A percentile compares a stretch with the other conserved stretches of the same genome.
These are phyloP conservation scores for Drosophila sulfurigaster DNA, from an alignment of 1,140 invertebrate genomes.

Conservation along the genomic window DNA sequence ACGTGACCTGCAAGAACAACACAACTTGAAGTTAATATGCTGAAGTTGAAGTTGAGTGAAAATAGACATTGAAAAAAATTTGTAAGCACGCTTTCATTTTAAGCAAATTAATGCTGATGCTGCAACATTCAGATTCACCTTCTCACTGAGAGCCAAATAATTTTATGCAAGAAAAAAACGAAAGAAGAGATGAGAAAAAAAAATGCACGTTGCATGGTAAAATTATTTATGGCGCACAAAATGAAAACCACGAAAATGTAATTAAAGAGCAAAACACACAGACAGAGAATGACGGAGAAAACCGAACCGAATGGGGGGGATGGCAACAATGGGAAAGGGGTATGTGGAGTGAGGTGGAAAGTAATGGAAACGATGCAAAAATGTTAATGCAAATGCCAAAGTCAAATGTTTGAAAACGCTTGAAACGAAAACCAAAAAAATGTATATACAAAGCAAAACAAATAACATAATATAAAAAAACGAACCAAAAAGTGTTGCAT, in stretches of 20 bases:
- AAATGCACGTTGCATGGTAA: constrained; percentile 34
- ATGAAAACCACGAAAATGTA: constrained; percentile 79
- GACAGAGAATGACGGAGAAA: constrained; percentile 5
- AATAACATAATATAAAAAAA: neutral
- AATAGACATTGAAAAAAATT: constrained; percentile 35
- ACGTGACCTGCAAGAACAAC: constrained; percentile 88
- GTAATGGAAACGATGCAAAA: constrained; percentile 22
- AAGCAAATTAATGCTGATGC: constrained; percentile 58
- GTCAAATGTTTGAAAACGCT: constrained; percentile 49
- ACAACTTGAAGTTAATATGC: constrained; percentile 29
- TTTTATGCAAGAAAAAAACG: constrained; percentile 22
- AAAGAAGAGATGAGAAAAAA: neutral
- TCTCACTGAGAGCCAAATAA: constrained; percentile 23
- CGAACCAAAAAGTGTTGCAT: constrained; percentile 32
- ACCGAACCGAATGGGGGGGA: neutral
- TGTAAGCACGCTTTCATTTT: constrained; percentile 49
- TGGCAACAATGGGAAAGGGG: neutral
- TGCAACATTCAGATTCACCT: constrained; percentile 34
- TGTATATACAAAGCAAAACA: neutral
- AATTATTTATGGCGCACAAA: constrained; percentile 76
- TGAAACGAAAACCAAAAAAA: constrained; percentile 32
- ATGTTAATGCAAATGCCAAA: constrained; percentile 76
- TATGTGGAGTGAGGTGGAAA: neutral
- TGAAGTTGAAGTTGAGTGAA: constrained; percentile 35
- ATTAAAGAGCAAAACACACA: constrained; percentile 66